Conservation (phyloP, 30 jellyfish, hydroid and myxozoan genomes). For the Turritopsis rubra region DNA sequence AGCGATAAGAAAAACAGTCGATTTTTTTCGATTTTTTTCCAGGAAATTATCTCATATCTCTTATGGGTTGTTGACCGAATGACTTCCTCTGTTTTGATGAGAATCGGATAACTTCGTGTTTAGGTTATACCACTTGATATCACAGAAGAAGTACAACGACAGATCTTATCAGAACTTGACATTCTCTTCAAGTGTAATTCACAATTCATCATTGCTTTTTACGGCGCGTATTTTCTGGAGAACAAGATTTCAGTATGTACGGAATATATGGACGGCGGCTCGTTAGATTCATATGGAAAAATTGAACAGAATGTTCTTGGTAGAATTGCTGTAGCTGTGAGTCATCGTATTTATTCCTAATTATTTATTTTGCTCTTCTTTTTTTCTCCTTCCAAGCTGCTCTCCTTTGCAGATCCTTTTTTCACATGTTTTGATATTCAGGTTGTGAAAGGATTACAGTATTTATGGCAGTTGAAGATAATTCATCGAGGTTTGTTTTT, state of each 20-base stretch:
- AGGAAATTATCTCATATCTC: not conserved
- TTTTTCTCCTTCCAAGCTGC: not conserved
- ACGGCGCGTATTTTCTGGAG: conserved; percentile 93
- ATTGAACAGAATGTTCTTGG: conserved; percentile 79
- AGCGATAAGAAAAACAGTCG: too few species aligned
- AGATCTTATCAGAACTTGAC: conserved; percentile 86
- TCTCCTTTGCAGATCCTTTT: not conserved
- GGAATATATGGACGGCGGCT: conserved; percentile 98
- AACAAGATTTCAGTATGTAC: conserved; percentile 91
- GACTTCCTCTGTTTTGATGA: too few species aligned
- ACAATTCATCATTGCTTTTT: conserved; percentile 66
- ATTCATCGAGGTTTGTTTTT: conserved; percentile 88
- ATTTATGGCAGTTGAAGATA: conserved; percentile 79
- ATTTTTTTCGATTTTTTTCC: too few species aligned
- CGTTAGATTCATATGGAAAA: conserved; percentile 75
- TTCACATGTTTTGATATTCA: conserved; percentile 1
- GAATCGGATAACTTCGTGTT: too few species aligned
- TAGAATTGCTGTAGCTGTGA: conserved; percentile 76
- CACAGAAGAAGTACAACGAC: conserved; percentile 76
- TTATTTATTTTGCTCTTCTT: not conserved
- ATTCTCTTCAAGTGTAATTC: conserved; percentile 90
- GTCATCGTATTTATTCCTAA: not conserved
- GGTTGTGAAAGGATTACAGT: conserved; percentile 90
- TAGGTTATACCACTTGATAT: conserved; percentile 90
- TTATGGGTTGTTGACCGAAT: not conserved